phyloP scores from a whole-genome alignment of 2,113 vertebrate species.

The Toxostoma redivivum region DNA sequence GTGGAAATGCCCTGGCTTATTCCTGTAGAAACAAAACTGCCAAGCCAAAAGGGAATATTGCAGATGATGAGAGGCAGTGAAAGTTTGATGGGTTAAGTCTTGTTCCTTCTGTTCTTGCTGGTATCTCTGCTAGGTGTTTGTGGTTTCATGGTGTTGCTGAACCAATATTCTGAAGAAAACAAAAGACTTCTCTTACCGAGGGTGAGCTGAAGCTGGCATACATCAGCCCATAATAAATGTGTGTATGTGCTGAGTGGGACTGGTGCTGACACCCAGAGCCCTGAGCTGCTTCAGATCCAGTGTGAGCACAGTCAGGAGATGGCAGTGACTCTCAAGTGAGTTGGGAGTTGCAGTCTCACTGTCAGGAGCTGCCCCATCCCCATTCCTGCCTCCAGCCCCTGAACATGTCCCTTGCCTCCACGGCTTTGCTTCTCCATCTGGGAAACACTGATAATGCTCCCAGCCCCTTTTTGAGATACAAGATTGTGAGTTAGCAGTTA shows the following conservation, averaged over 20 bases:
- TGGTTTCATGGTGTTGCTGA: neutral
- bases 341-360: neutral
- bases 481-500: neutral
- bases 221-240: neutral
- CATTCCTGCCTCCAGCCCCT: neutral
- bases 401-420: rapidly evolving
- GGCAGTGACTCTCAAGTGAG: neutral
- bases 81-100: neutral
- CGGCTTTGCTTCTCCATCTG: neutral
- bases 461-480: neutral
- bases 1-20: neutral
- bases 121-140: neutral
- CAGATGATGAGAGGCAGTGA: neutral
- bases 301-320: neutral
- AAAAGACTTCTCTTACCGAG: neutral
- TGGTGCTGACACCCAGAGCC: neutral
- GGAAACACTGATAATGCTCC: neutral
- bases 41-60: neutral
- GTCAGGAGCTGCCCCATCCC: neutral
- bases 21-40: neutral
- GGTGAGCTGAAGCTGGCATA: neutral
- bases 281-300: rapidly evolving
- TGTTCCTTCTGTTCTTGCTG: neutral
- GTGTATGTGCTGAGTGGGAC: neutral
- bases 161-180: neutral